Conservation (phyloP, 2,113 vertebrate species). For the Labrus mixtus region DNA sequence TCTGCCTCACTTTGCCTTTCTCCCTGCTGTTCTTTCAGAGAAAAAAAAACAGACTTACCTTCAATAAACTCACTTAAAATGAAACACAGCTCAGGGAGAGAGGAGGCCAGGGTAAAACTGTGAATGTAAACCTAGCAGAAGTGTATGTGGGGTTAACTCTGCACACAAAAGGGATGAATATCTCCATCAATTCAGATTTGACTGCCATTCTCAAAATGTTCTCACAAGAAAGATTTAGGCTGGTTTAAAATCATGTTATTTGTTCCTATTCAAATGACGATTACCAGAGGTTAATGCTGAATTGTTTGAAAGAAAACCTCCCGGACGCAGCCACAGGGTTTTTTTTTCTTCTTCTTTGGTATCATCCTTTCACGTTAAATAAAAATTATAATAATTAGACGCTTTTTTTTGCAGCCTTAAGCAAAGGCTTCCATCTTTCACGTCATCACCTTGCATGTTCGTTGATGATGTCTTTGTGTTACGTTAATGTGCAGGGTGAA, state of each 20-base stretch:
- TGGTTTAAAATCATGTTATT: not conserved
- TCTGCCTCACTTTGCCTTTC: conserved; percentile 50
- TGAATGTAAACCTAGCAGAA: conserved; percentile 22
- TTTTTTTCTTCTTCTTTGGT: not conserved
- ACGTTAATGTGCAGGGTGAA: no score
- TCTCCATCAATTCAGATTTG: conserved; percentile 16
- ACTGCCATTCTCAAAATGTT: not conserved
- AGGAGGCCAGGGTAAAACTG: conserved; percentile 30
- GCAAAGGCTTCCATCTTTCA: no score
- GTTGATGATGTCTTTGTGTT: no score
- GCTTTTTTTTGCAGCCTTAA: no score
- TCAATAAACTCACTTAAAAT: conserved; percentile 82
- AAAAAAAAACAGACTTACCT: conserved; percentile 82
- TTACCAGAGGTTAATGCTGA: not conserved
- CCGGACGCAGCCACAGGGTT: not conserved
- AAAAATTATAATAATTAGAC: no score
- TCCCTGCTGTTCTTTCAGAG: conserved; percentile 73
- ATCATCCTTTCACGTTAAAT: not conserved
- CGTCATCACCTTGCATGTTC: no score
- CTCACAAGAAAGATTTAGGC: not conserved
- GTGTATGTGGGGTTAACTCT: not conserved
- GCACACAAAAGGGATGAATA: not conserved
- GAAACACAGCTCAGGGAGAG: conserved; percentile 70
- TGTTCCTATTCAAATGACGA: no score
- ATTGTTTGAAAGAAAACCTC: not conserved